Conservation (phyloP, 2,113 vertebrate genomes). For the Lamprologus lemairii region DNA sequence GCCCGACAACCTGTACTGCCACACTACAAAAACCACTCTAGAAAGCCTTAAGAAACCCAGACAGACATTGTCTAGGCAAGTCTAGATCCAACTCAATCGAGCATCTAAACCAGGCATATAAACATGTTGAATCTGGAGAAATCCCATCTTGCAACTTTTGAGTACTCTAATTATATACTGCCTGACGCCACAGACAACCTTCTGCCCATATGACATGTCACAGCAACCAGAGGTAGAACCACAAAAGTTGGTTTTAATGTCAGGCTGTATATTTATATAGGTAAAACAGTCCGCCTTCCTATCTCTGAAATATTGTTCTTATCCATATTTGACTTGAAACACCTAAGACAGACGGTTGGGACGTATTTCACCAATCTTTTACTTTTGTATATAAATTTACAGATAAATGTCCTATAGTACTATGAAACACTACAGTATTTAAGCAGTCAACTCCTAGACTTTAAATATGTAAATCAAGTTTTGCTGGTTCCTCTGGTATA, state of each 20-base stretch:
- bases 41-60: not conserved
- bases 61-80: not conserved
- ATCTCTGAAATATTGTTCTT: not conserved
- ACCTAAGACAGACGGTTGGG: not conserved
- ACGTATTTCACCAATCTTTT: not conserved
- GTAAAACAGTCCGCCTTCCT: not conserved
- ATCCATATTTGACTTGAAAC: not conserved
- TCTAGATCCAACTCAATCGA: not conserved
- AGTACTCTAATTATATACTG: not conserved
- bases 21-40: not conserved
- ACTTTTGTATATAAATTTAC: not conserved
- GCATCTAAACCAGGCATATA: not conserved
- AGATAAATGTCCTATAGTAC: not conserved
- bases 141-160: not conserved
- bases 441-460: not conserved
- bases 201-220: not conserved
- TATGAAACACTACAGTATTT: not conserved
- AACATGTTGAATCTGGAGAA: not conserved
- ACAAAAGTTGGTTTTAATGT: not conserved
- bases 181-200: not conserved
- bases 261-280: not conserved
- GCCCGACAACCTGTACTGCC: not conserved
- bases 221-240: not conserved
- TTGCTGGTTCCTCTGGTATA: not conserved
- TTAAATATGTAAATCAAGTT: not conserved